A percentile compares a stretch with the other conserved stretches of the same genome.
Conservation (phyloP, 2,113 vertebrate genomes). For the Cynocephalus volans region DNA sequence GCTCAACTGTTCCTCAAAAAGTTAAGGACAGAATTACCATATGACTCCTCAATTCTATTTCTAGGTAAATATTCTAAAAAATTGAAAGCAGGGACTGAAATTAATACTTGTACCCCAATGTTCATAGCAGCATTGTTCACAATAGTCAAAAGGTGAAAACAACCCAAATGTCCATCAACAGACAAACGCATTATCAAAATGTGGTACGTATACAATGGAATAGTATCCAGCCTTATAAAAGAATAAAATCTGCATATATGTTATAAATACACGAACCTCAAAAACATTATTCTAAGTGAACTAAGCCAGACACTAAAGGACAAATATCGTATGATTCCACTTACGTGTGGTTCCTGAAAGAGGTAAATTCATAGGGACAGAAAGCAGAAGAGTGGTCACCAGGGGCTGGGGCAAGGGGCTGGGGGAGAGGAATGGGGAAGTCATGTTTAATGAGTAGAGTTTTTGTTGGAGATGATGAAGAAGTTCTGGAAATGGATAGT, state of each 20-base stretch:
- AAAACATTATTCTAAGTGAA: not conserved
- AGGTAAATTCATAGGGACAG: not conserved
- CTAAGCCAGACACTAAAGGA: not conserved
- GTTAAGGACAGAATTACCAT: not conserved
- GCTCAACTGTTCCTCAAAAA: not conserved
- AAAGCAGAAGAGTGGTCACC: too few species aligned
- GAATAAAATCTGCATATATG: not conserved
- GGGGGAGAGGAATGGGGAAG: too few species aligned
- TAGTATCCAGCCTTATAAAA: not conserved
- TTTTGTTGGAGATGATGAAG: too few species aligned
- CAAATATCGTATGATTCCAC: not conserved
- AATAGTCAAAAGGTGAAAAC: not conserved
- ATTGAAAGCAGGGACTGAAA: not conserved
- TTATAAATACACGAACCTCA: not conserved
- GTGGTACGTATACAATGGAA: not conserved
- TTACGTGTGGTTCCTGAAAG: not conserved
- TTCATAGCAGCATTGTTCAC: not conserved
- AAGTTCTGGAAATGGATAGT: too few species aligned
- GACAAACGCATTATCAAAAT: not conserved
- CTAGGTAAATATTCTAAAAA: not conserved
- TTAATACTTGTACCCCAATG: fast-evolving
- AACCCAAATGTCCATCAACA: not conserved
- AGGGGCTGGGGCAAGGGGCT: too few species aligned
- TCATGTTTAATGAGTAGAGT: too few species aligned
- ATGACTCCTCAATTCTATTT: not conserved